A percentile compares a stretch with the other conserved stretches of the same genome.
These are phyloP conservation scores for Sarcophilus harrisii DNA, from an alignment of 2,797 vertebrate species.

Conservation along the genomic window DNA sequence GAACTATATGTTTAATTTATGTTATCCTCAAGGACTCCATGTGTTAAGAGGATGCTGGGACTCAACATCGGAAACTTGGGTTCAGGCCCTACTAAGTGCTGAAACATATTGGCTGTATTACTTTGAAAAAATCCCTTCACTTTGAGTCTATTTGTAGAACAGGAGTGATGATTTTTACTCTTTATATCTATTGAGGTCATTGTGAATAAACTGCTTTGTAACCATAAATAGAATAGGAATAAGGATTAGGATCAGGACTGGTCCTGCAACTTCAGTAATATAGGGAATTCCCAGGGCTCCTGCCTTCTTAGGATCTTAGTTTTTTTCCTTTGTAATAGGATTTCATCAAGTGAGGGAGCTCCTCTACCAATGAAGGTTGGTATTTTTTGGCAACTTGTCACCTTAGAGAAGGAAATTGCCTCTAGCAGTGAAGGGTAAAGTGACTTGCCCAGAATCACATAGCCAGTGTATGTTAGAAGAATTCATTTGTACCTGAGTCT, in stretches of 20 bases:
- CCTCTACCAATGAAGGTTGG: neutral
- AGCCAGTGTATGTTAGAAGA: neutral
- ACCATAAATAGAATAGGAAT: neutral
- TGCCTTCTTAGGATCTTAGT: neutral
- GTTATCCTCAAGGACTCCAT: neutral
- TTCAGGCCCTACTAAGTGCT: neutral
- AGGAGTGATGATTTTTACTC: neutral
- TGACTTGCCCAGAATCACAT: neutral
- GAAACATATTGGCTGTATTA: neutral
- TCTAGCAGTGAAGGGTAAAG: neutral
- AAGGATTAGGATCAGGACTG: neutral
- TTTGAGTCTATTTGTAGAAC: neutral
- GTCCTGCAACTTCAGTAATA: neutral
- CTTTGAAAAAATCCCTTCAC: neutral
- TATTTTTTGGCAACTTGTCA: neutral
- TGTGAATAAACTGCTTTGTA: neutral
- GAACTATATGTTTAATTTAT: neutral
- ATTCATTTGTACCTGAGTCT: neutral
- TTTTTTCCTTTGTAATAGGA: conserved; percentile 18
- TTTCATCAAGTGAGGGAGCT: neutral
- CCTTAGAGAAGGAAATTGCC: neutral
- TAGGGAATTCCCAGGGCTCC: neutral
- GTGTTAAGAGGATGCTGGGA: neutral
- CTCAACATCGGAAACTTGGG: neutral
- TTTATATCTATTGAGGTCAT: neutral